Base-by-base conservation (phyloP, 2,888 invertebrate species). In the Heteromyza rotundicornis region DNA sequence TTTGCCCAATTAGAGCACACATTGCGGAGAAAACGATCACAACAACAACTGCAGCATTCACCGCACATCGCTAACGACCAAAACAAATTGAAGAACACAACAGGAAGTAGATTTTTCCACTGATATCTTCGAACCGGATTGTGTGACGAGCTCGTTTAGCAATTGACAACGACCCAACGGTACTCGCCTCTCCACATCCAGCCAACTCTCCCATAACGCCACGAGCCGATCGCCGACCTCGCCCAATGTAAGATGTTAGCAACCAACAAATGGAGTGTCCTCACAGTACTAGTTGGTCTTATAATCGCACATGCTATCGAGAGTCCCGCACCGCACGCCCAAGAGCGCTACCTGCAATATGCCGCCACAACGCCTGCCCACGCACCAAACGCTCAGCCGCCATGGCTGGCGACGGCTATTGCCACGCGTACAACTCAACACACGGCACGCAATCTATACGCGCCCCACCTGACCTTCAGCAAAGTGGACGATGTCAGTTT, bases 241-340 rank as follows among this genome's bases (percentile, higher is more conserved):
- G 70, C 77, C 80, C 75, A 72, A 81, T 82, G 82, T 81, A 83
- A 80, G 68, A 84, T 84, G 83, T 80, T 83, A 81, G 82, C 80
- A 74, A 69, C 74, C 70, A 79, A 71, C 68, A 79, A 73, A 78
- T 80, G 80, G 78, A 76, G 72, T 69, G 70, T 78, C 63, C 69
- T 78, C 63, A 76, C 78, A 67, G 75, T 77, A 62, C 67, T 78
- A 68, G 74, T 75, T 71, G 76, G 76, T 70, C 67, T 78, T 60
- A 70, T 76, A 66, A 64, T 73, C 66, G 69, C 73, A 57, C 70
- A 73, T 65, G 73, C 76, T 58, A 74, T 71, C 71, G 75, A 78
- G 59, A 71, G 73, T 54, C 74, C 75, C 60, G 36, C 57, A 20
- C 50, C 62, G 2, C n/a, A 8, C 40, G 14, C 40, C 62, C 22